phyloP scores from a whole-genome alignment of 2,113 vertebrate genomes.

The Galeopterus variegatus region DNA sequence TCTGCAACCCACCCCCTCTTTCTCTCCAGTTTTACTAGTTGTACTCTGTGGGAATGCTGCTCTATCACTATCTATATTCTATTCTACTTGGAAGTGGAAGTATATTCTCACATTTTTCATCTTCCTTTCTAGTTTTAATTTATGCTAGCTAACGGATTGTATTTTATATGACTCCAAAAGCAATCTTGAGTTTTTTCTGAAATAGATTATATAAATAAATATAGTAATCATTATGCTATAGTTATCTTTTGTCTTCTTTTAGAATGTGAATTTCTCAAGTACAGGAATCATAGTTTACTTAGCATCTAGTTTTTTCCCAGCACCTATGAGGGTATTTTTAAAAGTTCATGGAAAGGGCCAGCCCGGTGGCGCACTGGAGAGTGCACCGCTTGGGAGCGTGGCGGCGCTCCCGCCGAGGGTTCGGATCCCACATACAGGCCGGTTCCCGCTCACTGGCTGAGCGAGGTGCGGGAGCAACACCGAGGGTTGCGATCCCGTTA shows the following conservation, averaged over 20 bases:
- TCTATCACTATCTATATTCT: background rate
- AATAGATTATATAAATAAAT: background rate
- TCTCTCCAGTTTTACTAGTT: background rate
- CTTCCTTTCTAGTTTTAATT: background rate
- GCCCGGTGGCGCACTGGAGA: too few relatives aligned
- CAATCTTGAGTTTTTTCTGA: background rate
- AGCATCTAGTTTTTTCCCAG: background rate
- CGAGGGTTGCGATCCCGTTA: too few relatives aligned
- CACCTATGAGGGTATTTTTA: too few relatives aligned
- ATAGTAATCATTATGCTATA: background rate
- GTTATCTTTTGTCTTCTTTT: background rate
- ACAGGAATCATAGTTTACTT: background rate
- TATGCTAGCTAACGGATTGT: background rate
- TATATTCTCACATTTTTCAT: background rate
- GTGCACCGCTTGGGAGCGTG: too few relatives aligned
- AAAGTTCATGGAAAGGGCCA: too few relatives aligned
- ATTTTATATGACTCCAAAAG: background rate
- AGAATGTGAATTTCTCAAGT: slow-evolving; percentile 30
- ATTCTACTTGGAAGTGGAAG: background rate
- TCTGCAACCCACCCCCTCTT: background rate
- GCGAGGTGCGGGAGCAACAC: too few relatives aligned
- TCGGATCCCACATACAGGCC: too few relatives aligned
- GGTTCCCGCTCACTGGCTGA: too few relatives aligned
- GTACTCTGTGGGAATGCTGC: background rate
- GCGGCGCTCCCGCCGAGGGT: too few relatives aligned